Conservation (phyloP, 2,888 invertebrate genomes). For the Campaea margaritaria region DNA sequence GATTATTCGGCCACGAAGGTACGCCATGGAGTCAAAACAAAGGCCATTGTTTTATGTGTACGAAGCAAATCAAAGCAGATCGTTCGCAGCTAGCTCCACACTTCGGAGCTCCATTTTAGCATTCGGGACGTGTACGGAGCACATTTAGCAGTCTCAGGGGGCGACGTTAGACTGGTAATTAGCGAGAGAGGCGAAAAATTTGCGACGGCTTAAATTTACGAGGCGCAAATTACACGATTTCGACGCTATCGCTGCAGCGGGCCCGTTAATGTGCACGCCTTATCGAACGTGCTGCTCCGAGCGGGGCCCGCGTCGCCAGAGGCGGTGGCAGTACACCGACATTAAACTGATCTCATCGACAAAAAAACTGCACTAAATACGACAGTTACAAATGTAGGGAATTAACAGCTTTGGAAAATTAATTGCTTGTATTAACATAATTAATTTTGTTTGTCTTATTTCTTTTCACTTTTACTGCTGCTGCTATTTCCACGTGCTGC, state of each 20-base stretch:
- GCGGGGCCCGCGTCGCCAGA: constrained; percentile 39
- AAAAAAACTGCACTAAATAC: constrained; percentile 56
- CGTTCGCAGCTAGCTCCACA: constrained; percentile 64
- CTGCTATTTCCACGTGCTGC: background rate
- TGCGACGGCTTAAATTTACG: constrained; percentile 84
- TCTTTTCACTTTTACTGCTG: background rate
- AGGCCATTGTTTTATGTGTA: constrained; percentile 76
- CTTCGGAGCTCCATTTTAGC: constrained; percentile 66
- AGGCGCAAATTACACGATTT: constrained; percentile 84
- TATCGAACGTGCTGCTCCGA: constrained; percentile 70
- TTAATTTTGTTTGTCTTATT: constrained; percentile 13
- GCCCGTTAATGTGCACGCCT: constrained; percentile 81
- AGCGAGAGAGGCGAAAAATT: constrained; percentile 84
- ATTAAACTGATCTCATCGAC: constrained; percentile 65
- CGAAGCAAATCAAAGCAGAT: constrained; percentile 67
- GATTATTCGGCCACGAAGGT: constrained; percentile 67
- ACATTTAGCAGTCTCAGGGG: constrained; percentile 81
- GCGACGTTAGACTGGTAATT: constrained; percentile 82
- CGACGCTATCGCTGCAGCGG: constrained; percentile 79
- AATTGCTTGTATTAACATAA: constrained; percentile 18
- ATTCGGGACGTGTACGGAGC: constrained; percentile 80
- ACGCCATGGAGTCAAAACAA: constrained; percentile 76
- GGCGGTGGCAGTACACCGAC: constrained; percentile 50
- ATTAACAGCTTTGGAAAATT: constrained; percentile 25
- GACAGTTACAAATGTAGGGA: constrained; percentile 42